Conservation (phyloP, 2,888 invertebrate genomes). For the Synergus itoensis region DNA sequence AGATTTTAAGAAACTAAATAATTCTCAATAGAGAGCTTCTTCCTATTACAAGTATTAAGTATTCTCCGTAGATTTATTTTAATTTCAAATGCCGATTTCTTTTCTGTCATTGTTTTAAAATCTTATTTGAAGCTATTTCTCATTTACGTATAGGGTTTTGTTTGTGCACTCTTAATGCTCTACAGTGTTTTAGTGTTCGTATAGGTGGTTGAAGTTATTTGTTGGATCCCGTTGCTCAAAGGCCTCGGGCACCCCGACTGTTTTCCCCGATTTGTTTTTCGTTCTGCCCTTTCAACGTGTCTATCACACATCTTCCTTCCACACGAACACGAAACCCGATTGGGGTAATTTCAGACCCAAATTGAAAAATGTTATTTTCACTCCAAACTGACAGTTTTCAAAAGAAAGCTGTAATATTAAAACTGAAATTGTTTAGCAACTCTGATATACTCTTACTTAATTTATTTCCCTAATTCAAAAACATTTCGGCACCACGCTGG, state of each 20-base stretch:
- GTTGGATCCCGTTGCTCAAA: conserved; percentile 49
- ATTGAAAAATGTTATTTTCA: conserved; percentile 46
- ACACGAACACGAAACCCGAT: conserved; percentile 46
- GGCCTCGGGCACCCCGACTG: conserved; percentile 53
- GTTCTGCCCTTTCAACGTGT: conserved; percentile 40
- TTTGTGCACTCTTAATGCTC: background rate
- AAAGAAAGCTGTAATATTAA: background rate
- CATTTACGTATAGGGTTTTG: background rate
- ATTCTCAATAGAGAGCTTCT: background rate
- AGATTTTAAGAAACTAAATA: conserved; percentile 7
- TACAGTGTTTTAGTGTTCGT: conserved; percentile 9
- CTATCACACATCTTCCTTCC: conserved; percentile 25
- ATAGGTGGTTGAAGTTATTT: conserved; percentile 54
- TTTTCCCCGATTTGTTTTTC: conserved; percentile 54
- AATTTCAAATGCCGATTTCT: background rate
- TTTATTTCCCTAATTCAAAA: too few relatives aligned
- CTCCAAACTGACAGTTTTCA: background rate
- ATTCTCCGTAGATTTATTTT: background rate
- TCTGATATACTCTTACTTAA: too few relatives aligned
- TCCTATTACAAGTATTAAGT: background rate
- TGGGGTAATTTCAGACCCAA: conserved; percentile 48
- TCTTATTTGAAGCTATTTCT: background rate
- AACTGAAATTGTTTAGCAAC: too few relatives aligned
- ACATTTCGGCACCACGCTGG: too few relatives aligned
- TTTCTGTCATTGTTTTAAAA: too few relatives aligned